phyloP scores from a whole-genome alignment of 2,888 invertebrate genomes.

The Megastigmus dorsalis region DNA sequence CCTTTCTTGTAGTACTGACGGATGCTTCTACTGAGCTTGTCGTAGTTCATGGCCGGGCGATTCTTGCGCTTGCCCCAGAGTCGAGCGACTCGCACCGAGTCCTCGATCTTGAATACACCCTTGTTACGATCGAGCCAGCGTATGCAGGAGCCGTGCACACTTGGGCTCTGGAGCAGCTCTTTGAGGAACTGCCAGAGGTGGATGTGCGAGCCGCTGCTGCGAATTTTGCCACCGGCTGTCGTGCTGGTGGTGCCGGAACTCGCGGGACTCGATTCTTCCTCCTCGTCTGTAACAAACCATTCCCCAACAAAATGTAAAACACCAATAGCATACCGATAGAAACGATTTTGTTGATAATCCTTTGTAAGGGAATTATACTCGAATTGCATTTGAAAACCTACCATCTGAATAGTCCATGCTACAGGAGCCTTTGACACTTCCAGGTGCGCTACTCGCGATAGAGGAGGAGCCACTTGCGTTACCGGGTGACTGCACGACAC shows the following conservation, averaged over 20 bases:
- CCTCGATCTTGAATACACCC: slow-evolving; percentile 99
- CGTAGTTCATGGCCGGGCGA: slow-evolving; percentile 99
- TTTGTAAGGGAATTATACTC: no score
- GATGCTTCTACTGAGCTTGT: slow-evolving; percentile 97
- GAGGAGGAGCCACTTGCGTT: slow-evolving; percentile 67
- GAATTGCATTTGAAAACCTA: no score
- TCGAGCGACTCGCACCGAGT: slow-evolving; percentile 96
- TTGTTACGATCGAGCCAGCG: slow-evolving; percentile 96
- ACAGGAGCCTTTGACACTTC: slow-evolving; percentile 67
- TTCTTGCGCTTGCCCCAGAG: slow-evolving; percentile 99
- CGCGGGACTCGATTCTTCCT: slow-evolving; percentile 74
- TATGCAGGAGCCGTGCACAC: slow-evolving; percentile 93
- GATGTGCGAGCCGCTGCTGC: slow-evolving; percentile 87
- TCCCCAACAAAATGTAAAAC: no score
- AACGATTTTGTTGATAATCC: no score
- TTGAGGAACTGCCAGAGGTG: slow-evolving; percentile 99
- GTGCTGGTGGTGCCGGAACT: slow-evolving; percentile 45
- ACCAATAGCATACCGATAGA: no score
- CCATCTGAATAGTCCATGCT: slow-evolving; percentile 84
- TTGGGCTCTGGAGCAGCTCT: slow-evolving; percentile 92
- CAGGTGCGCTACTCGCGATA: slow-evolving; percentile 61
- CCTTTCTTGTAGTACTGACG: slow-evolving; percentile 99
- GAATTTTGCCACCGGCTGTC: slow-evolving; percentile 61
- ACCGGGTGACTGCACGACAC: slow-evolving; percentile 65
- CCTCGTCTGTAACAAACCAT: slow-evolving; percentile 78